These are phyloP conservation scores for Thymelicus acteon DNA, from an alignment of 2,888 invertebrate genomes.

Conservation along the genomic window DNA sequence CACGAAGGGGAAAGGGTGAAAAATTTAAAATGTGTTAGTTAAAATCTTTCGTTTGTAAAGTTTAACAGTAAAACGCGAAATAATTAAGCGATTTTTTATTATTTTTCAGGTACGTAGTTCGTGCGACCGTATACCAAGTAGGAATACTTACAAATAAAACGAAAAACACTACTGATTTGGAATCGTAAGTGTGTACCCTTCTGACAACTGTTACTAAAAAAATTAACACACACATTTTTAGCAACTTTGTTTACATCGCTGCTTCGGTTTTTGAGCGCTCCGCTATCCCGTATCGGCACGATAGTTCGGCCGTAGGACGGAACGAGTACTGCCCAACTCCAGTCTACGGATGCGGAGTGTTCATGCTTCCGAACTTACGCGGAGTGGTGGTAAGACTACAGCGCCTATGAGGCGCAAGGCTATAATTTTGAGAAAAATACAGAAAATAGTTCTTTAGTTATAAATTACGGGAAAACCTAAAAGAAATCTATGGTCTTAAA, in stretches of 20 bases:
- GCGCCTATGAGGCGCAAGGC: too few species aligned
- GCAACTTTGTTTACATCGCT: neutral
- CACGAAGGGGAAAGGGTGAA: too few species aligned
- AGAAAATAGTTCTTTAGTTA: too few species aligned
- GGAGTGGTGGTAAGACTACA: neutral
- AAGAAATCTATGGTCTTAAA: too few species aligned
- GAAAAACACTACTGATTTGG: slow-evolving; percentile 47
- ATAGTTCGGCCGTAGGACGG: neutral
- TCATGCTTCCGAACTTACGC: neutral
- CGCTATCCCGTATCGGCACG: neutral
- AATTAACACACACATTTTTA: neutral
- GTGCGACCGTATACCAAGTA: slow-evolving; percentile 74
- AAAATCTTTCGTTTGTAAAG: too few species aligned
- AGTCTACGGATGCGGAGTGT: neutral
- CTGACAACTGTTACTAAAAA: neutral
- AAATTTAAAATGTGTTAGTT: too few species aligned
- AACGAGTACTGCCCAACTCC: neutral
- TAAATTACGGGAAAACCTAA: too few species aligned
- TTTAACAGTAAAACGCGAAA: neutral
- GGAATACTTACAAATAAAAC: slow-evolving; percentile 74
- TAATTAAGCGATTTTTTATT: neutral
- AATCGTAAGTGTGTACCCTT: slow-evolving; percentile 37
- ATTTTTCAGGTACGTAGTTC: slow-evolving; percentile 69
- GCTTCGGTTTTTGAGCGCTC: neutral
- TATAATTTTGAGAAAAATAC: too few species aligned